These are phyloP conservation scores for Catostomus latipinnis DNA, from an alignment of 2,797 vertebrate genomes.

Conservation along the genomic window DNA sequence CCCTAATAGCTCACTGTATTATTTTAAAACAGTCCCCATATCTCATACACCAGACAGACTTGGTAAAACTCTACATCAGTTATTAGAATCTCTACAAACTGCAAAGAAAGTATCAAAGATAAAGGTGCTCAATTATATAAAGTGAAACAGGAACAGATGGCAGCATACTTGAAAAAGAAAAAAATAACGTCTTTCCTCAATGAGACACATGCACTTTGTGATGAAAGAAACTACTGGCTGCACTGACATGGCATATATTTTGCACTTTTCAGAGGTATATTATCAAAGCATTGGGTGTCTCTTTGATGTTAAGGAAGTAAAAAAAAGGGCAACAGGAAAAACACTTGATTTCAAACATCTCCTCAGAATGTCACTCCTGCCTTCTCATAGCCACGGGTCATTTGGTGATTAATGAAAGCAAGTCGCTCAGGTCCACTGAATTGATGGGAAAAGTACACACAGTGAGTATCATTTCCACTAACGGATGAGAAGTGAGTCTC, in stretches of 20 bases:
- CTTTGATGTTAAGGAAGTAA: constrained; percentile 60
- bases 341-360: constrained; percentile 55
- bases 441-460: constrained; percentile 39
- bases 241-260: constrained; percentile 35
- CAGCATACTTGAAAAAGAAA: background rate
- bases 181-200: constrained; percentile 17
- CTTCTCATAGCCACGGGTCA: constrained; percentile 38
- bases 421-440: constrained; percentile 17
- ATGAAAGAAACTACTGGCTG: constrained; percentile 24
- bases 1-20: constrained; percentile 40
- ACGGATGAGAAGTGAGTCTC: constrained; percentile 19
- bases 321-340: constrained; percentile 32
- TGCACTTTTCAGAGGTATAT: constrained; percentile 12
- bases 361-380: constrained; percentile 41
- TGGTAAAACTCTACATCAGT: background rate
- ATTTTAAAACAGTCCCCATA: constrained; percentile 12
- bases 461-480: background rate
- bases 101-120: background rate
- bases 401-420: constrained; percentile 41
- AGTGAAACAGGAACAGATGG: constrained; percentile 1
- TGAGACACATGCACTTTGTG: constrained; percentile 41
- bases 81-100: no score
- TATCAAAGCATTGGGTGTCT: constrained; percentile 50
- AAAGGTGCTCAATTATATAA: background rate
- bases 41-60: constrained; percentile 1